Evolutionary conservation across 2,888 invertebrate species (phyloP).

Genomic region (Perizoma flavofasciatum): DNA sequence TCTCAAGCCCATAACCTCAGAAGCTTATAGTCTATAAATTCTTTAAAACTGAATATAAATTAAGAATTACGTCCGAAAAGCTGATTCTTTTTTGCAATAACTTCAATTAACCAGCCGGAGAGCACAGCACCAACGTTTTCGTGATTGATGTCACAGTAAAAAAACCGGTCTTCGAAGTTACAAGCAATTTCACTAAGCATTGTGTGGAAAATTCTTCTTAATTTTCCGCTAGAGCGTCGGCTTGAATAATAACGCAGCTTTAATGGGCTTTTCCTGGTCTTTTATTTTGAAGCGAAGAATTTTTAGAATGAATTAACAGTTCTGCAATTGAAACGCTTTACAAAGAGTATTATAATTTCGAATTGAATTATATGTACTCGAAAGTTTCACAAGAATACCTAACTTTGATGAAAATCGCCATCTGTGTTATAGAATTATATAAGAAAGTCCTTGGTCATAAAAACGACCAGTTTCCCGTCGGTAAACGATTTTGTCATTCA

Average conservation of each 20-base stretch:
- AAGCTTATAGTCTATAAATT: slow-evolving; percentile 32
- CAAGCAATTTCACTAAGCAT: slow-evolving; percentile 61
- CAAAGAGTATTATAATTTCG: slow-evolving; percentile 25
- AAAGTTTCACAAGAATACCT: slow-evolving; percentile 17
- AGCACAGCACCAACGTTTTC: slow-evolving; percentile 45
- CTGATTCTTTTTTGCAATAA: slow-evolving; percentile 45
- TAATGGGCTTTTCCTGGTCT: slow-evolving; percentile 62
- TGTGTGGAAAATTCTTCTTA: slow-evolving; percentile 67
- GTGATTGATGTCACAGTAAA: slow-evolving; percentile 54
- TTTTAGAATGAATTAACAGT: slow-evolving; percentile 48
- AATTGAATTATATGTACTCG: slow-evolving; percentile 13
- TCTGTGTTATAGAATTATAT: slow-evolving; percentile 7
- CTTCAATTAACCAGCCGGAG: slow-evolving; percentile 52
- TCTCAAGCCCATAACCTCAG: slow-evolving; percentile 14
- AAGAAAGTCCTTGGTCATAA: slow-evolving; percentile 5
- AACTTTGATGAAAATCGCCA: slow-evolving; percentile 13
- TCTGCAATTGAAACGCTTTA: slow-evolving; percentile 37
- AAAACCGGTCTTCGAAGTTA: slow-evolving; percentile 49
- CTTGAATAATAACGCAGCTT: slow-evolving; percentile 66
- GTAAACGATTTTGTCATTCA: slow-evolving; percentile 13
- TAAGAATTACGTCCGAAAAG: slow-evolving; percentile 30
- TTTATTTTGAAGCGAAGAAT: slow-evolving; percentile 58
- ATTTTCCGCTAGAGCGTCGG: slow-evolving; percentile 68
- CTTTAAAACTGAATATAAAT: slow-evolving; percentile 39
- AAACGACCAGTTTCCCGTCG: slow-evolving; percentile 11